Percentiles rank a stretch among this genome's conserved stretches.
These are phyloP conservation scores for Novumbra hubbsi DNA, from an alignment of 2,797 vertebrate genomes.

Conservation along the genomic window DNA sequence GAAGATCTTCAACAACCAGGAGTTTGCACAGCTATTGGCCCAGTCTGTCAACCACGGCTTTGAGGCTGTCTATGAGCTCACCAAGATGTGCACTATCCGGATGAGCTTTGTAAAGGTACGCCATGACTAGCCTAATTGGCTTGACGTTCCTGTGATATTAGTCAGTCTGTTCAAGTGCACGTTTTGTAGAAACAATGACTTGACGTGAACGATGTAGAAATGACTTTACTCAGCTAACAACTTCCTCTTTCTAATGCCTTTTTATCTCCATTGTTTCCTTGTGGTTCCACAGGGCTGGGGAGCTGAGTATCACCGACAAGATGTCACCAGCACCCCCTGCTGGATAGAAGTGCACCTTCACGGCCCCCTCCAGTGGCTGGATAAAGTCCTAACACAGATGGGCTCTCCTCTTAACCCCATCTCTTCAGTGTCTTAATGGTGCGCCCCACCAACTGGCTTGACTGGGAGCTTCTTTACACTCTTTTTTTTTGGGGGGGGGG, in stretches of 20 bases:
- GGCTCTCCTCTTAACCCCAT: slow-evolving; percentile 94
- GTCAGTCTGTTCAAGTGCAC: background rate
- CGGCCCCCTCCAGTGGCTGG: slow-evolving; percentile 88
- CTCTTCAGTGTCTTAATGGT: slow-evolving; percentile 83
- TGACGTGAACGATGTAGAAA: background rate
- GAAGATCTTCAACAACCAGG: slow-evolving; percentile 92
- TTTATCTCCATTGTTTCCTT: slow-evolving; percentile 15
- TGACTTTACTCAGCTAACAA: background rate
- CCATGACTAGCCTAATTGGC: background rate
- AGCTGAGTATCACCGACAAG: slow-evolving; percentile 86
- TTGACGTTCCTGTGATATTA: too few relatives aligned
- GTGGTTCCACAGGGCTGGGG: slow-evolving; percentile 79
- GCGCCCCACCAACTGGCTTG: background rate
- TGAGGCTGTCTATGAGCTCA: slow-evolving; percentile 90
- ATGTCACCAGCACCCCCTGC: slow-evolving; percentile 87
- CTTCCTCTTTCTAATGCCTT: background rate
- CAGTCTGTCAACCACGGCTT: slow-evolving; percentile 91
- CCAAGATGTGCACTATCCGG: slow-evolving; percentile 92
- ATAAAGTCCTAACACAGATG: slow-evolving; percentile 93
- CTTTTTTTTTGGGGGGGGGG: too few relatives aligned
- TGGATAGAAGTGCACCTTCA: slow-evolving; percentile 92
- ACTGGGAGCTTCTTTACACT: too few relatives aligned
- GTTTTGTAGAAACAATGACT: background rate
- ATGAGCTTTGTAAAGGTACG: slow-evolving; percentile 92
- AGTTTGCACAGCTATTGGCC: slow-evolving; percentile 88